These are phyloP conservation scores for Setophaga coronata DNA, from an alignment of 2,113 vertebrate genomes.

Conservation along the genomic window DNA sequence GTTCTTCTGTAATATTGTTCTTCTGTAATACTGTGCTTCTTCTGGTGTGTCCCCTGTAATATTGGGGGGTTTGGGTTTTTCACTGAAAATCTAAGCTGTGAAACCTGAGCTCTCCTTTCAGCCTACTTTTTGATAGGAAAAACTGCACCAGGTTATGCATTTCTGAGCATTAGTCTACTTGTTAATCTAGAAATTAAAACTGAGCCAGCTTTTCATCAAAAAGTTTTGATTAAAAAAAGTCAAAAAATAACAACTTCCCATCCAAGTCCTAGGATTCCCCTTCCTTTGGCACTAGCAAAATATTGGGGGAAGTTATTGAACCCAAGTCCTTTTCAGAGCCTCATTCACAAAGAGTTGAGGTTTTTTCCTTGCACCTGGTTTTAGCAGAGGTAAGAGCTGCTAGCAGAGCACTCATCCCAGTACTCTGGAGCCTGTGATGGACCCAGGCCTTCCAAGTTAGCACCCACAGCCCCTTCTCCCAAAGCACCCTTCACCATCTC, in stretches of 20 bases:
- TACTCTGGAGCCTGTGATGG: too few relatives aligned
- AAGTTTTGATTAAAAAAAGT: neutral
- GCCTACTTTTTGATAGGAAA: neutral
- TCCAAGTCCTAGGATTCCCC: neutral
- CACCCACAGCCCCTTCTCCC: neutral
- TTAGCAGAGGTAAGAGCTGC: neutral
- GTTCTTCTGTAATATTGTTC: neutral
- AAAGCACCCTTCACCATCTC: neutral
- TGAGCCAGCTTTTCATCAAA: neutral
- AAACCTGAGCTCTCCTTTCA: neutral
- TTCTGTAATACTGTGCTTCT: neutral
- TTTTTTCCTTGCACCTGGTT: neutral
- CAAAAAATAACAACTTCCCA: neutral
- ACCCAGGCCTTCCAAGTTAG: neutral
- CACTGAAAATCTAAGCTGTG: neutral
- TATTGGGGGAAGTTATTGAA: too few relatives aligned
- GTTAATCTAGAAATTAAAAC: neutral
- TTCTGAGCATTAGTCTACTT: neutral
- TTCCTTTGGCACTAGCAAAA: neutral
- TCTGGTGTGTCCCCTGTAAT: neutral
- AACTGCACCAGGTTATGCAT: neutral
- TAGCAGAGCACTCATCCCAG: neutral
- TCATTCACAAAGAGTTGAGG: neutral
- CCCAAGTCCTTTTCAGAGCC: neutral
- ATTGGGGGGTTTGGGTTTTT: neutral